Evolutionary conservation across 1,140 invertebrate species (phyloP), one percentile per base, ranked within the genome.

Genomic region (Zaprionus ghesquierei): DNA sequence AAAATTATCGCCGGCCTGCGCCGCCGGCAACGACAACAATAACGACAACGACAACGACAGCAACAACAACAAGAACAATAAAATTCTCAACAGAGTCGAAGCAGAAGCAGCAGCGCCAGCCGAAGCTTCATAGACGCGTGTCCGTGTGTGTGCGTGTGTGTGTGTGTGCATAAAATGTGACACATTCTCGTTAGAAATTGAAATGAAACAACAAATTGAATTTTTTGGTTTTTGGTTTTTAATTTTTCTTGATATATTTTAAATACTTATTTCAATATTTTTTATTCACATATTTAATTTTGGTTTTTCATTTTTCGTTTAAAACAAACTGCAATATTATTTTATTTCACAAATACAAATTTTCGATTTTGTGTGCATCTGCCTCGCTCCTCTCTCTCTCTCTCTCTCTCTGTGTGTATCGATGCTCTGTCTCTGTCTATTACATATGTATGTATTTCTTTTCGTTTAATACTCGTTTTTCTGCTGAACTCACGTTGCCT

Each of bases 231-330:
- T 44, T 44, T 53, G 62, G 44, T 60, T 80, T 78, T 85, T 87
- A 79, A 79, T 87, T 87, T 75, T 55, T 77, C 60, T 86, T 86
- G 75, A 86, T 86, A 86, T 86, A 86, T 87, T 86, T 86, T 89
- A 87, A 89, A 89, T 89, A 89, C 84, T 89, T 89, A 89, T 89
- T 56, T 77, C 77, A 68, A 89, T 77, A 77, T 89, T 75, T 89
- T 75, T 89, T 89, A 89, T 89, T 89, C 84, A 89, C 84, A 89
- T 89, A 89, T 84, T 84, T 63, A 79, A 75, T 86, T 79, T 61
- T 79, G 53, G 64, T 55, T 55, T 62, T 70, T 50, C 56, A n/a
- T 56, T 65, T 46, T 68, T 35, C 63, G 35, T 79, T 85, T 85
- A 85, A 85, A 85, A 85, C 77, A 86, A 85, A 85, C 77, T 85